phyloP scores from a whole-genome alignment of 2,797 vertebrate genomes.

The Iguana delicatissima region DNA sequence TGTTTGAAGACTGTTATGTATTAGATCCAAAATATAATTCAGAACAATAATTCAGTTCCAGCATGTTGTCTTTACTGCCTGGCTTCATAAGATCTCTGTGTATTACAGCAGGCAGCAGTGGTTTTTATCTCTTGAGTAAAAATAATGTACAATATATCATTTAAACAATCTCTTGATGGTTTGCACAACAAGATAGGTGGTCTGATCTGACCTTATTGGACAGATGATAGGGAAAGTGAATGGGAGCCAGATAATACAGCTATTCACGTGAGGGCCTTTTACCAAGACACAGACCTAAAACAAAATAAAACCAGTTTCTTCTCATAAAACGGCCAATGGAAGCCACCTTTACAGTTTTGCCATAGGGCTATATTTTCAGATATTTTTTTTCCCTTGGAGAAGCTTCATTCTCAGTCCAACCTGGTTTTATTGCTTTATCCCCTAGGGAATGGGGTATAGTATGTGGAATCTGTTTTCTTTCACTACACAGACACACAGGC shows the following conservation, averaged over 20 bases:
- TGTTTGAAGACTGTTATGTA: constrained; percentile 22
- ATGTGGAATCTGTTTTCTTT: not conserved
- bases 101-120: constrained; percentile 16
- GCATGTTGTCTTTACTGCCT: not conserved
- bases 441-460: not conserved
- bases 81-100: constrained; percentile 26
- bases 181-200: constrained; percentile 63
- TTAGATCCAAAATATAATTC: constrained; percentile 49
- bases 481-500: not conserved
- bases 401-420: constrained; percentile 24
- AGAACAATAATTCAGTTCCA: not conserved
- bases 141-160: constrained; percentile 43
- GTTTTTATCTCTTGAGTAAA: constrained; percentile 42
- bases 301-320: not conserved
- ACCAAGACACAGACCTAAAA: not conserved
- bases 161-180: constrained; percentile 44
- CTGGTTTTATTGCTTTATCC: not conserved
- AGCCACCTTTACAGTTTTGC: constrained; percentile 5
- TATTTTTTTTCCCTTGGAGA: not conserved
- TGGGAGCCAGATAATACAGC: not conserved
- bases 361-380: constrained; percentile 30
- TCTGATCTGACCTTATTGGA: constrained; percentile 51
- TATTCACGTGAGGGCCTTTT: constrained; percentile 12
- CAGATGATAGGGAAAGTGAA: constrained; percentile 13
- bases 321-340: constrained; percentile 25